These are phyloP conservation scores for Tipula lateralis DNA, from an alignment of 2,888 invertebrate species.

Conservation along the genomic window DNA sequence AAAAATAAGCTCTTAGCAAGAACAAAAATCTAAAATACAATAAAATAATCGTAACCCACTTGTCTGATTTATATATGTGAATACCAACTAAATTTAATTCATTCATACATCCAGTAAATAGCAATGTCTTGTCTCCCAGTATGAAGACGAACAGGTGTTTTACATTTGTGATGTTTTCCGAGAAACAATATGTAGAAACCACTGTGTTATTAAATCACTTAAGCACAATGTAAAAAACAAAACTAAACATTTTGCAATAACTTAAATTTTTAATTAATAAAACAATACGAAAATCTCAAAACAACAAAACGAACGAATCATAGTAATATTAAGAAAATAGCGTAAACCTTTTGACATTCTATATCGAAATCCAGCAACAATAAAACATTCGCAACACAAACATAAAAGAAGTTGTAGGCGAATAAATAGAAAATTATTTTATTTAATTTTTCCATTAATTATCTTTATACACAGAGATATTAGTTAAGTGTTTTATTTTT, in stretches of 20 bases:
- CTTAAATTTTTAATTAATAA: neutral
- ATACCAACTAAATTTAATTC: neutral
- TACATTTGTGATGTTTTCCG: neutral
- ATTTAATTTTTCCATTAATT: slow-evolving; percentile 24
- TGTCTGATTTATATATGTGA: neutral
- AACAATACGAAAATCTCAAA: neutral
- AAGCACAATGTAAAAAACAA: neutral
- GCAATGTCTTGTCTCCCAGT: neutral
- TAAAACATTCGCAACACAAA: neutral
- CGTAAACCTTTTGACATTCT: slow-evolving; percentile 11
- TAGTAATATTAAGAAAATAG: neutral
- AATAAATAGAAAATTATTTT: neutral
- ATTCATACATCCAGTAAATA: neutral
- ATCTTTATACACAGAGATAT: neutral
- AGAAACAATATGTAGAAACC: neutral
- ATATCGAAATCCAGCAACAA: neutral
- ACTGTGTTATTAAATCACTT: neutral
- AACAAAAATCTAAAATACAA: no score
- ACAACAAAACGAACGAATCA: neutral
- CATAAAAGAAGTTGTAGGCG: neutral
- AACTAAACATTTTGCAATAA: neutral
- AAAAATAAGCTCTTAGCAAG: no score
- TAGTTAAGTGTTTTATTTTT: neutral
- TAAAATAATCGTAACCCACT: neutral
- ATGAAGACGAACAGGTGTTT: neutral